Base-by-base conservation (phyloP, 2,888 invertebrate species). In the Drosophila antonietae region DNA sequence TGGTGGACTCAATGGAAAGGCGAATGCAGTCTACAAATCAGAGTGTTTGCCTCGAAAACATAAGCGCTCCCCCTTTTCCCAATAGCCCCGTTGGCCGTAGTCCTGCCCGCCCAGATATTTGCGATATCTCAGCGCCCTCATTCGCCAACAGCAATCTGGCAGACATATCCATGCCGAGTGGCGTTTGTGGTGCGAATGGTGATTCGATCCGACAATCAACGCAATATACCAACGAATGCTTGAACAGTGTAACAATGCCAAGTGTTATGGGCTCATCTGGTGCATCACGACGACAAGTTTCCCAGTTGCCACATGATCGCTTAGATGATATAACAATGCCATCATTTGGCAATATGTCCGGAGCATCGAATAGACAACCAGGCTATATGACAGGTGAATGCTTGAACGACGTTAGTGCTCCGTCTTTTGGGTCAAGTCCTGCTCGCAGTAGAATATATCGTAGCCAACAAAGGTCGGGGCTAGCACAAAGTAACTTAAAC, bases 11-110 rank as follows among this genome's bases (percentile, higher is more conserved):
- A 28, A 28, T 28, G 6, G 28, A 28, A 6, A 28, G 28, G 6
- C 6, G 28, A 28, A 28, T 28, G 28, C 28, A 28, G 23, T 49
- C 43, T 4, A 41, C n/a, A 12, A 5, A 12, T 1, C 51, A 47
- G 20, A 70, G 61, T 18, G 57, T 57, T 8, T 51, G 37, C 28
- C 9, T 73, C 10, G 62, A 61, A 0, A 52, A 70, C 1, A 39
- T 67, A 7, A 59, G 53, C 7, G 55, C 47, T n/a, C 69, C 73
- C 6, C 60, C 73, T 7, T 70, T 68, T 62, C 28, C 39, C 2
- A 28, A 15, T 9, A 58, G 43, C 23, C 14, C 41, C 41, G 14
- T 9, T 14, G 6, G 47, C 15, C 37, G 44, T 18, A 33, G 20
- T 5, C 6, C 46, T 9, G 31, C 12, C 15, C 18, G 10, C 10